Conservation (phyloP, 2,888 invertebrate genomes). For the Drosophila mettleri region DNA sequence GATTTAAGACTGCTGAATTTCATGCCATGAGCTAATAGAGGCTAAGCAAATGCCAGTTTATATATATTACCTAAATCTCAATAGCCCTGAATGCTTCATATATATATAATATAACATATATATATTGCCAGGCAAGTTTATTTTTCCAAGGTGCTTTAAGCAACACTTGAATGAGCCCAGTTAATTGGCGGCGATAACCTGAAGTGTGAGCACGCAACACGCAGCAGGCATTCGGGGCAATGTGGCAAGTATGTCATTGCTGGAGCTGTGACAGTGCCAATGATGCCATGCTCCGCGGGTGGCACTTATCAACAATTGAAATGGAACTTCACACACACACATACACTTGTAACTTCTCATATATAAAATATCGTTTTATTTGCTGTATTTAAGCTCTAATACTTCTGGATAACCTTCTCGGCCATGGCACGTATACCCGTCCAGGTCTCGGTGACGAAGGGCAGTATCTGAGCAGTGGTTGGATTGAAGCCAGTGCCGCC, state of each 20-base stretch:
- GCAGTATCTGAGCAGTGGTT: slow-evolving; percentile 86
- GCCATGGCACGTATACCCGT: slow-evolving; percentile 84
- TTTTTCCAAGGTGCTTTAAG: not conserved
- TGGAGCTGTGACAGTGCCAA: not conserved
- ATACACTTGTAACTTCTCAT: not conserved
- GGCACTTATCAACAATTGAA: slow-evolving; percentile 21
- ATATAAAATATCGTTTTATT: slow-evolving; percentile 59
- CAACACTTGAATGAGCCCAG: slow-evolving; percentile 12
- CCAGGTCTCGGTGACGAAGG: slow-evolving; percentile 88
- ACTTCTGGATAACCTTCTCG: slow-evolving; percentile 64
- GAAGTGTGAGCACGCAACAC: slow-evolving; percentile 13
- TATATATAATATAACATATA: not conserved
- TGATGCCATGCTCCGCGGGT: slow-evolving; percentile 32
- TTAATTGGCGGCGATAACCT: slow-evolving; percentile 28
- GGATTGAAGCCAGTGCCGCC: slow-evolving; percentile 87
- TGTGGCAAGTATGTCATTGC: slow-evolving; percentile 33
- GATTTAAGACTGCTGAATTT: not conserved
- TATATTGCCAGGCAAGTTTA: not conserved
- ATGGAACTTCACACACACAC: slow-evolving; percentile 9
- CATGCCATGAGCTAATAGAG: not conserved
- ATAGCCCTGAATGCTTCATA: too few relatives aligned
- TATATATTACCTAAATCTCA: too few relatives aligned
- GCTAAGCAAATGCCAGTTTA: not conserved
- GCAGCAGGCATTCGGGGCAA: slow-evolving; percentile 31
- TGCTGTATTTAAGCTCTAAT: slow-evolving; percentile 33